Evolutionary conservation across 2,797 vertebrate species (phyloP).

Genomic region (Xyrichtys novacula): DNA sequence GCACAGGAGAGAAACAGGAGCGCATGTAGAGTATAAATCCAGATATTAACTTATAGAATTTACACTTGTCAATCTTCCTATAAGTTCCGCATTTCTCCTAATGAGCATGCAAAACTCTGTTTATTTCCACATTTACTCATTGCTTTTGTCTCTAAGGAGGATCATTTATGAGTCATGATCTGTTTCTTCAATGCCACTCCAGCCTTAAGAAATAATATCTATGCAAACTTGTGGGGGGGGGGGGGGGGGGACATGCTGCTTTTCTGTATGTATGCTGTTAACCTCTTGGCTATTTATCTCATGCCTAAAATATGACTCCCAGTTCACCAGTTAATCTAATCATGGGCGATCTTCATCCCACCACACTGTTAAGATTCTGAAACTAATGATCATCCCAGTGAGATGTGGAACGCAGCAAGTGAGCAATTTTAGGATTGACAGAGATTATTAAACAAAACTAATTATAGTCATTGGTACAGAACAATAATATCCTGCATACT

Average conservation of each 20-base stretch:
- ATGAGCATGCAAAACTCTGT: background rate
- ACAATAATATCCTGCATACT: constrained; percentile 92
- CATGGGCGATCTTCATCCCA: constrained; percentile 35
- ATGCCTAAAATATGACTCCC: constrained; percentile 25
- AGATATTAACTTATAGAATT: background rate
- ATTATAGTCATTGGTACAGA: constrained; percentile 90
- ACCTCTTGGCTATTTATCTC: constrained; percentile 19
- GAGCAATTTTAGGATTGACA: constrained; percentile 87
- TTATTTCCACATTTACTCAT: constrained; percentile 11
- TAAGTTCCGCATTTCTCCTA: background rate
- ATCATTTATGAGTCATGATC: constrained; percentile 25
- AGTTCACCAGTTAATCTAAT: constrained; percentile 36
- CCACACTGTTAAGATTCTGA: constrained; percentile 49
- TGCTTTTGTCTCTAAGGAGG: constrained; percentile 6
- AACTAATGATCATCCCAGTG: constrained; percentile 75
- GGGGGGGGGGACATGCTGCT: no score
- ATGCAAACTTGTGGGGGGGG: constrained; percentile 10
- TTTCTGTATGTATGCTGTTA: constrained; percentile 9
- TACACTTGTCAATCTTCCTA: background rate
- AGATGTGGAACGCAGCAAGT: constrained; percentile 82
- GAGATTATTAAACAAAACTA: constrained; percentile 91
- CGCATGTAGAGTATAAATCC: background rate
- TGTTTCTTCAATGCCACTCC: background rate
- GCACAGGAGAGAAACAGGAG: background rate
- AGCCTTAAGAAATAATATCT: constrained; percentile 4